Evolutionary conservation across 2,797 vertebrate genomes (phyloP).

Genomic region (Meda fulgida): DNA sequence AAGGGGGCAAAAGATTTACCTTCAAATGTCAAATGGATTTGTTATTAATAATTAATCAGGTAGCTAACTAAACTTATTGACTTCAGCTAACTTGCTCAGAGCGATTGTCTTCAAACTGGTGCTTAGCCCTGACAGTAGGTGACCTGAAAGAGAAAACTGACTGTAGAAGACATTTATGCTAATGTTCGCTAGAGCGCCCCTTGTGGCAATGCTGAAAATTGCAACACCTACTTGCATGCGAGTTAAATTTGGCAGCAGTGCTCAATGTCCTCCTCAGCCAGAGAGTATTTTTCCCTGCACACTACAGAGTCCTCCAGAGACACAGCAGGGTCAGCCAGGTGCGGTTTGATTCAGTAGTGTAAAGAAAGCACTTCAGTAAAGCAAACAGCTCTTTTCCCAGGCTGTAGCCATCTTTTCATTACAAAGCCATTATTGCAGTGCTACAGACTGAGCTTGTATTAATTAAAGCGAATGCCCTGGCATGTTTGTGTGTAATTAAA

Average conservation of each 20-base stretch:
- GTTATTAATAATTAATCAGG: background rate
- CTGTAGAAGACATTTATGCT: background rate
- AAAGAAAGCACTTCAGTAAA: conserved; percentile 66
- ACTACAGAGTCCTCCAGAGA: conserved; percentile 8
- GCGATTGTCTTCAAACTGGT: background rate
- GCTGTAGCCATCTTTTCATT: conserved; percentile 74
- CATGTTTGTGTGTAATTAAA: conserved; percentile 61
- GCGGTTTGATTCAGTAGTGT: conserved; percentile 54
- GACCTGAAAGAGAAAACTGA: background rate
- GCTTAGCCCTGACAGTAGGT: background rate
- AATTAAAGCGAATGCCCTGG: conserved; percentile 65
- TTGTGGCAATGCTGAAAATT: background rate
- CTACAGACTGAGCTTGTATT: conserved; percentile 58
- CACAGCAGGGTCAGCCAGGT: conserved; percentile 51
- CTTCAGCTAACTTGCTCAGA: background rate
- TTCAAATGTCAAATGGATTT: conserved; percentile 6
- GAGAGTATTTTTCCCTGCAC: background rate
- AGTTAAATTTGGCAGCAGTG: background rate
- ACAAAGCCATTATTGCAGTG: conserved; percentile 63
- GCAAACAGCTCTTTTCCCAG: conserved; percentile 53
- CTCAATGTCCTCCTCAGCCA: conserved; percentile 17
- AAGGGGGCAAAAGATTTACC: background rate
- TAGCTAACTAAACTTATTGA: background rate
- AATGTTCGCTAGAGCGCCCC: background rate
- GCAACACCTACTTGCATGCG: background rate